Percentiles rank a stretch among this genome's conserved stretches.
These are phyloP conservation scores for Erinaceus europaeus DNA, from an alignment of 2,113 vertebrate genomes.

Conservation along the genomic window DNA sequence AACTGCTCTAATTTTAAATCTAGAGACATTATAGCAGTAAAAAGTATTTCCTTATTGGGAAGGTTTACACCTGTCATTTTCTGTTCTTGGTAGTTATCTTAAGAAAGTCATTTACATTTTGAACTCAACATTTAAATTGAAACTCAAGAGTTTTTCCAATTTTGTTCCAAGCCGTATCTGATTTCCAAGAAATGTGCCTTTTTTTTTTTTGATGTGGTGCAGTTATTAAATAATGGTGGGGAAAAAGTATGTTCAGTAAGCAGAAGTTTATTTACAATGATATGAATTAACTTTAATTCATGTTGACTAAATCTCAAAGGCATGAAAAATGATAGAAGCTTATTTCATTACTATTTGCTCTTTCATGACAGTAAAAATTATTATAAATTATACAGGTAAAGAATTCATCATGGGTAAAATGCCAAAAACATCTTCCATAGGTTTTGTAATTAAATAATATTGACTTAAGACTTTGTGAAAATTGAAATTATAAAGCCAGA, in stretches of 20 bases:
- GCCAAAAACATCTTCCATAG: neutral
- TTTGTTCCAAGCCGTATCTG: slow-evolving; percentile 46
- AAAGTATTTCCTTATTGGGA: slow-evolving; percentile 80
- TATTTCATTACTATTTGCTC: slow-evolving; percentile 75
- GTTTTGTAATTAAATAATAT: slow-evolving; percentile 50
- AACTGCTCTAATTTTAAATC: slow-evolving; percentile 82
- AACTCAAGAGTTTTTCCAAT: slow-evolving; percentile 53
- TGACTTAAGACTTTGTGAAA: slow-evolving; percentile 37
- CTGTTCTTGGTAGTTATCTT: slow-evolving; percentile 40
- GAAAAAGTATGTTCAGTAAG: neutral
- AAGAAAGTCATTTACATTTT: slow-evolving; percentile 73
- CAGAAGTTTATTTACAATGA: neutral
- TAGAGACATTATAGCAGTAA: slow-evolving; percentile 60
- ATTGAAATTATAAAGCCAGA: slow-evolving; percentile 37
- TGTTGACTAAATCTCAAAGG: slow-evolving; percentile 72
- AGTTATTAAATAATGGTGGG: neutral
- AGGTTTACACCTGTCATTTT: slow-evolving; percentile 63
- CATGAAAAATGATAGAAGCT: slow-evolving; percentile 60
- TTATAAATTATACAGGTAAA: slow-evolving; percentile 49
- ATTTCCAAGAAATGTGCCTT: slow-evolving; percentile 74
- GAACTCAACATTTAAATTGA: slow-evolving; percentile 55
- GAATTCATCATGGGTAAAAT: slow-evolving; percentile 16
- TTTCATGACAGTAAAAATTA: slow-evolving; percentile 47
- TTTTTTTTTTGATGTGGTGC: slow-evolving; percentile 44
- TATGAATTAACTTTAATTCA: slow-evolving; percentile 51